Conservation (phyloP, 2,113 vertebrate genomes). For the Clarias gariepinus region DNA sequence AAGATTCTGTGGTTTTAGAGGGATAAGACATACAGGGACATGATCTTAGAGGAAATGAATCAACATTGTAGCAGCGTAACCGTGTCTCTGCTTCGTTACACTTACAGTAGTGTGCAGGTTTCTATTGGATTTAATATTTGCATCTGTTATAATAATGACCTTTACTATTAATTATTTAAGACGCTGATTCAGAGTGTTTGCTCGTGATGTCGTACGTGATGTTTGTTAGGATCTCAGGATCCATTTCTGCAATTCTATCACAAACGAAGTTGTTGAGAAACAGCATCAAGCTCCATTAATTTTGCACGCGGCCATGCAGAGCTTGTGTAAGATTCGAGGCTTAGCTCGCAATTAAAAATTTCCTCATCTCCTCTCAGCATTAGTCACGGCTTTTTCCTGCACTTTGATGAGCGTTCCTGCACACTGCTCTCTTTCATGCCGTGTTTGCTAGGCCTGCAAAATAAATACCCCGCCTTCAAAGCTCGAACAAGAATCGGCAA, state of each 20-base stretch:
- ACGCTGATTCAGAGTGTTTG: background rate
- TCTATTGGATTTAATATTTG: background rate
- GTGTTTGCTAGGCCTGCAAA: conserved; percentile 30
- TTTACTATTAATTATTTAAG: background rate
- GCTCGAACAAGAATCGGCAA: conserved; percentile 45
- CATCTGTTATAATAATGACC: background rate
- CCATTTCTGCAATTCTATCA: background rate
- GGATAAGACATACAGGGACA: background rate
- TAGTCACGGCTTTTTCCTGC: background rate
- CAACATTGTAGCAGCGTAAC: background rate
- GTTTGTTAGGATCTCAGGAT: background rate
- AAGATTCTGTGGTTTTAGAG: background rate
- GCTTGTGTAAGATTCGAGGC: background rate
- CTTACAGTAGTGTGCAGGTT: background rate
- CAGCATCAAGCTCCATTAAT: background rate
- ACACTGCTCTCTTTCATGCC: conserved; percentile 39
- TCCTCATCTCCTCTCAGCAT: background rate
- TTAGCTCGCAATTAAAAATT: conserved; percentile 28
- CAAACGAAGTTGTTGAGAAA: conserved; percentile 2
- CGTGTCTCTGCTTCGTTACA: background rate
- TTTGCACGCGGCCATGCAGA: background rate
- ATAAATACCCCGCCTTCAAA: conserved; percentile 31
- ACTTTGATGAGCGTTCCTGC: conserved; percentile 25
- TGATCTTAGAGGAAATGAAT: background rate
- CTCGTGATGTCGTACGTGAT: background rate